Base-by-base conservation (phyloP, 2,113 vertebrate genomes). In the Cryptoleucopteryx plumbea region DNA sequence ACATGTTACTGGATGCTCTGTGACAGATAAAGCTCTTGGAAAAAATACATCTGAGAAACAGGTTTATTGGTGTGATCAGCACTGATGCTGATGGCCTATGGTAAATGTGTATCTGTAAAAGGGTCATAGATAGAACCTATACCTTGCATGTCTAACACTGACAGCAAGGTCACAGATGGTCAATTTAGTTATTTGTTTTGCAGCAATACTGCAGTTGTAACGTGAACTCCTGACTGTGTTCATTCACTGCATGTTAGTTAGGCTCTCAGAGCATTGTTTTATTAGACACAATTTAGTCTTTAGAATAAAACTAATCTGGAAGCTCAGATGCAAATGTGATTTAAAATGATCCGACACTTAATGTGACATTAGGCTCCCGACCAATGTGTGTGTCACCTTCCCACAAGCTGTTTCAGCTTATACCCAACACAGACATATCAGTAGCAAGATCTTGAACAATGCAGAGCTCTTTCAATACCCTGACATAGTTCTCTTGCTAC, bases 281-380 rank as follows among this genome's bases (percentile, higher is more conserved):
- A 26, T 50, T 61, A n/a, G 10, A 9, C 23, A 32, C 8, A 42
- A 10, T 34, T 59, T n/a, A 86, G 48, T 63, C 17, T 67, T 68
- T 23, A 52, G 68, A 27, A 75, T 50, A 52, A 74, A 93, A 50
- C 29, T 50, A 19, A 70, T 68, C 34, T 52, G 32, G 55, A 70
- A 45, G 11, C 23, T 81, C 38, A 70, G 58, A 53, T 81, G 29
- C 26, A 90, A 75, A 68, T 52, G 15, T 52, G 12, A 58, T 70
- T 74, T 70, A 58, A 81, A 68, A 58, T 31, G 29, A n/a, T 78
- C 38, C 21, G n/a, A 45, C 20, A 27, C 27, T 78, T 36, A 45
- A 42, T 48, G n/a, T 1, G 3, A 38, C 15, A 7, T 66, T 55
- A 56, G 26, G 11, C n/a, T 43, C 36, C 68, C 0, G 0, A 43